phyloP scores from a whole-genome alignment of 2,888 invertebrate species.

The Pherbina coryleti region DNA sequence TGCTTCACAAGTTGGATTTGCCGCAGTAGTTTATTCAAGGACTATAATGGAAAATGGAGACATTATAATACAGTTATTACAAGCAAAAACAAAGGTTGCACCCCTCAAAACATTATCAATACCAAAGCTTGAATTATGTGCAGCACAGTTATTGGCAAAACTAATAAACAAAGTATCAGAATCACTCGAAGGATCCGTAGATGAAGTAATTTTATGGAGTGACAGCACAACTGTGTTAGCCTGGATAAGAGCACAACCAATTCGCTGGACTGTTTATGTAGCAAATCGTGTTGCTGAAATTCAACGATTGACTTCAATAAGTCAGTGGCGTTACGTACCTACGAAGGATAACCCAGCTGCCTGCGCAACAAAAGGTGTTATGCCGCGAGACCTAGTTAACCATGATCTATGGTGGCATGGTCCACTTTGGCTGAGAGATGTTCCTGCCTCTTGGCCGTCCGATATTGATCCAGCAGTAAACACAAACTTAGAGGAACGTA shows the following conservation, averaged over 20 bases:
- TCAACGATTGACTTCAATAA: slow-evolving; percentile 38
- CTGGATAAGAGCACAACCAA: slow-evolving; percentile 41
- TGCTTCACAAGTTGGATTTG: slow-evolving; percentile 39
- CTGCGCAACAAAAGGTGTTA: slow-evolving; percentile 46
- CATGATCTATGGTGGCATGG: too few species aligned
- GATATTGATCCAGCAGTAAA: background rate
- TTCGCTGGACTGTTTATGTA: slow-evolving; percentile 44
- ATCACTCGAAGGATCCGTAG: background rate
- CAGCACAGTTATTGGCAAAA: slow-evolving; percentile 35
- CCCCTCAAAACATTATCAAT: slow-evolving; percentile 34
- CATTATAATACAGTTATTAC: background rate
- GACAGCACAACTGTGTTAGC: slow-evolving; percentile 36
- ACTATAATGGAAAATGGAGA: background rate
- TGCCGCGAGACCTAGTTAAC: slow-evolving; percentile 36
- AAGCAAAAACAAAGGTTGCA: too few species aligned
- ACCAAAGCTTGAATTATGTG: slow-evolving; percentile 49
- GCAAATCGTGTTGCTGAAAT: slow-evolving; percentile 50
- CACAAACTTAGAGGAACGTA: too few species aligned
- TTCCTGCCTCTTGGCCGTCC: too few species aligned
- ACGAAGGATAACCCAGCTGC: slow-evolving; percentile 50
- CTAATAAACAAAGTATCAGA: too few species aligned
- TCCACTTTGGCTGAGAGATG: background rate
- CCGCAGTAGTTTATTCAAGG: slow-evolving; percentile 38
- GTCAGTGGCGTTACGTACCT: slow-evolving; percentile 47
- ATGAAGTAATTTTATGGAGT: slow-evolving; percentile 7